phyloP scores from a whole-genome alignment of 1,140 invertebrate species.

The Eufriesea mexicana region DNA sequence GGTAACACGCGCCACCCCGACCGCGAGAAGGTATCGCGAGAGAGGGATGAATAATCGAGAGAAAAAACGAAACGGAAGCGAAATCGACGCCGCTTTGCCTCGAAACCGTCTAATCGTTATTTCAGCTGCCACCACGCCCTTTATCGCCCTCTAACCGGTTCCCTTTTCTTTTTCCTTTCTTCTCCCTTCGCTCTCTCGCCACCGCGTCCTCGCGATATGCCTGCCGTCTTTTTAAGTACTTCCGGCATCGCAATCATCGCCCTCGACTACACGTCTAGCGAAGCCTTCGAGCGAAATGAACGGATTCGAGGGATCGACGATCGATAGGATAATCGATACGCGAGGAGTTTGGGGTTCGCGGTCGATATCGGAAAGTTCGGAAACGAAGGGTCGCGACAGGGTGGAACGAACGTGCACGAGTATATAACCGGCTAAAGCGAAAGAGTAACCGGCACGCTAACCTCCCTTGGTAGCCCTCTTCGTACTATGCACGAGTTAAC shows the following conservation, averaged over 20 bases:
- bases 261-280: too few species aligned
- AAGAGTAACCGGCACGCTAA: background rate
- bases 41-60: background rate
- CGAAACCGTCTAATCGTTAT: constrained; percentile 47
- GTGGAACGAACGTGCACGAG: background rate
- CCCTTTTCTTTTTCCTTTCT: background rate
- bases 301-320: too few species aligned
- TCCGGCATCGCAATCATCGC: background rate
- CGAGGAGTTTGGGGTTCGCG: too few species aligned
- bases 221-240: background rate
- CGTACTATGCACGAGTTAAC: background rate
- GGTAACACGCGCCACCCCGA: background rate
- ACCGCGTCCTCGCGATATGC: background rate
- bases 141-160: background rate
- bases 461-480: background rate
- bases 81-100: background rate
- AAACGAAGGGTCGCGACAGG: background rate
- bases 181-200: too few species aligned
- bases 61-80: background rate
- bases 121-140: constrained; percentile 25
- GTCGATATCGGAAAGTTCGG: too few species aligned
- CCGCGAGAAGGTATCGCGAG: background rate
- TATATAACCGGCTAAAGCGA: background rate
- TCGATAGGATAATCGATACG: too few species aligned
- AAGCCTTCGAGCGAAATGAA: too few species aligned